Evolutionary conservation across 2,113 vertebrate species (phyloP), one percentile per base, ranked within the genome.

Genomic region (Dunckerocampus dactyliophorus): DNA sequence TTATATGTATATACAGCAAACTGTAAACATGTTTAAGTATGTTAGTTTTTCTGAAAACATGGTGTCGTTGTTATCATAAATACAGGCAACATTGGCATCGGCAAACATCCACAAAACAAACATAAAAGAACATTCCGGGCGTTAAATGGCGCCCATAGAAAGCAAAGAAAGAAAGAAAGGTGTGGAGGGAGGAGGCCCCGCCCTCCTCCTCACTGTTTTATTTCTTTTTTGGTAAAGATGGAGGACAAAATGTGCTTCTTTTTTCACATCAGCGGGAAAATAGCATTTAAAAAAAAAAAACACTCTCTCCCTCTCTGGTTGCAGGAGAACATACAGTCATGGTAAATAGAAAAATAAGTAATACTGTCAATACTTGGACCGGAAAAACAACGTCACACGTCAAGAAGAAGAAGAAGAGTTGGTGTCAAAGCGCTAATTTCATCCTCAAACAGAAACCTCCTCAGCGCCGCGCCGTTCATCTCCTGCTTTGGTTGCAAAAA

Each of bases 331-430:
- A 93, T 94, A 96, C 93, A 95, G 93, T 93, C 94, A 95, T 96
- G 94, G 93, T 95, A 98, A 96, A 96, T 98, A 98, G 91, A 98
- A 99, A 99, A 98, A 99, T 98, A 98, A 97, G 95, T 99, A 99
- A 99, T 99, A 98, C 97, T 99, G 97, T 43, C 93, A 93, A 94
- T 93, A 88, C 91, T 93, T 93, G 93, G 95, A 95, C 92, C 93
- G 93, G 93, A 97, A 96, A 89, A 95, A 96, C 95, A 95, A 92
- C 88, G 89, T 91, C 49, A 51, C 93, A 94, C 92, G 92, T 77
- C 66, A 86, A 94, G 87, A 89, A 88, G 74, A 90, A 84, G 74
- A 83, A 63, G 72, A 57, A 76, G 84, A 56, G 31, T 34, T 8
- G 77, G 81, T 86, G 84, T 92, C 78, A 79, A 87, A 5, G 19